Base-by-base conservation (phyloP, 1,140 invertebrate species). In the Pectinophora gossypiella region DNA sequence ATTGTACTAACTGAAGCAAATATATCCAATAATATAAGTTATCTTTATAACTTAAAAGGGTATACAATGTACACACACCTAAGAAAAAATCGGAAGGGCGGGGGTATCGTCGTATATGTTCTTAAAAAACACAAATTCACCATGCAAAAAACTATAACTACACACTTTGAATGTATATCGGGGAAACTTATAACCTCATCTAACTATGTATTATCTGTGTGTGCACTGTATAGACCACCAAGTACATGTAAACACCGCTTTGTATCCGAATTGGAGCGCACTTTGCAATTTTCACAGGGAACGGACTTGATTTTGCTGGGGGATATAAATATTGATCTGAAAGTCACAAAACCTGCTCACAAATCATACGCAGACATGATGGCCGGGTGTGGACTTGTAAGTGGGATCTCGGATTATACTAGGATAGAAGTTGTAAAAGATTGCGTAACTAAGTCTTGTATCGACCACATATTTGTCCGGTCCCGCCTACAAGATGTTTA, bases 1-100 rank as follows among this genome's bases (percentile, higher is more conserved):
- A 43, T 43, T 43, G 40, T 43, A 43, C n/a, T 43, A 19, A 43
- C 19, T 2, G 40, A 43, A 43, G 19, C 19, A 18, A 44, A 44
- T 13, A 44, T 44, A 7, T n/a, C 9, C 1, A 21, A 44, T 12
- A 10, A 10, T 12, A 44, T 44, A 7, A 21, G 42, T 21, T 9
- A 10, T 44, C 12, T 44, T 9, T 44, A 12, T 44, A 44, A 44
- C 18, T 10, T 44, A 13, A 3, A 44, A 2, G 42, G 18, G 9
- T 44, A 44, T 21, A 21, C 18, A 21, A 44, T 44, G 42, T 19
- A 44, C 42, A 44, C 42, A 21, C 9, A 44, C 4, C 6, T 21
- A n/a, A 19, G 42, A 21, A 20, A 19, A 20, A 21, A 44, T 12
- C 18, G 19, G 18, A 44, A 44, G 20, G 42, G 42, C 9, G 42